phyloP scores from a whole-genome alignment of 2,888 invertebrate species.

The Xylophagus ater region DNA sequence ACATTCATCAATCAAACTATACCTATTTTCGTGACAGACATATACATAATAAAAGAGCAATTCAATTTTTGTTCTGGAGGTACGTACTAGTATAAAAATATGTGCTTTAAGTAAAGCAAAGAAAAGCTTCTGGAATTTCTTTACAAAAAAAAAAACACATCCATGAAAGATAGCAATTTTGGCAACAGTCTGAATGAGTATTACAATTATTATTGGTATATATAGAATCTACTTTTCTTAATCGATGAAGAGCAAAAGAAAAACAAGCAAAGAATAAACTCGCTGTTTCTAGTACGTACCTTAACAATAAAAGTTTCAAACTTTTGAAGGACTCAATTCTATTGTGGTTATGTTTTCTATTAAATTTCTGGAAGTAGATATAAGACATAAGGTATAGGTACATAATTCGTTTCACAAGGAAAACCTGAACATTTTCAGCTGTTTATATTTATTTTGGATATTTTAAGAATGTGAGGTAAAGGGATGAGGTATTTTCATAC shows the following conservation, averaged over 20 bases:
- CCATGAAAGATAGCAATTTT: neutral
- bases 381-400: neutral
- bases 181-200: too few relatives aligned
- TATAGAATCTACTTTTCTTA: too few relatives aligned
- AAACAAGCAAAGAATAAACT: too few relatives aligned
- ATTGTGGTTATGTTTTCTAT: too few relatives aligned
- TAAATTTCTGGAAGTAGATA: neutral
- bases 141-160: neutral
- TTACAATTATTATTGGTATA: too few relatives aligned
- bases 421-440: neutral
- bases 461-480: too few relatives aligned
- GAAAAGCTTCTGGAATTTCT: neutral
- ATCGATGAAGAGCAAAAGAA: too few relatives aligned
- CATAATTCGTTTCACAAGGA: neutral
- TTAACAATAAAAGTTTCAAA: too few relatives aligned
- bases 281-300: too few relatives aligned
- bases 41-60: conserved; percentile 17
- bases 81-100: too few relatives aligned
- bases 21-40: conserved; percentile 20
- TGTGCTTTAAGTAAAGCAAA: neutral
- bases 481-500: too few relatives aligned
- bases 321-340: too few relatives aligned
- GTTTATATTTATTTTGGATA: neutral
- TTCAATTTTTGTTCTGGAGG: conserved; percentile 7
- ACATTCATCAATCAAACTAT: conserved; percentile 22